Conservation (phyloP, 2,888 invertebrate genomes). For the Ernsta delagoae region DNA sequence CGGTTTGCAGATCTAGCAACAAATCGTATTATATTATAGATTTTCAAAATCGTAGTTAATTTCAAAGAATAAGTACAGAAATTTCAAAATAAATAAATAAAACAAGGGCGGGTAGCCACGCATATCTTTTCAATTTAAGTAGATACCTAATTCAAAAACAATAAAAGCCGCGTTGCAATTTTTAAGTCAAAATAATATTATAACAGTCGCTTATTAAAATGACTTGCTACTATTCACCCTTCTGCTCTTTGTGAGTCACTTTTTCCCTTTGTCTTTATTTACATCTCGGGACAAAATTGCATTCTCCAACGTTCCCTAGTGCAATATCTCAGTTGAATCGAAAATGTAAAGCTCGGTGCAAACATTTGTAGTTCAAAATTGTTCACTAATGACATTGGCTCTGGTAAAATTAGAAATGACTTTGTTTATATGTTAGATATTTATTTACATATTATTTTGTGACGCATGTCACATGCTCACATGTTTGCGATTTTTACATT, state of each 20-base stretch:
- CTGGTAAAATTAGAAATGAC: too few species aligned
- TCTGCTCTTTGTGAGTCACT: slow-evolving; percentile 19
- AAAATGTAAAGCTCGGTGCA: slow-evolving; percentile 18
- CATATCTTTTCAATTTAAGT: too few species aligned
- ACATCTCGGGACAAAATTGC: slow-evolving; percentile 35
- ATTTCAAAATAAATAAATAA: too few species aligned
- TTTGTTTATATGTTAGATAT: too few species aligned
- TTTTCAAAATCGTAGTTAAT: too few species aligned
- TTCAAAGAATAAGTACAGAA: too few species aligned
- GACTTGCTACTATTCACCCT: not conserved
- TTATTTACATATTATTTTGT: too few species aligned
- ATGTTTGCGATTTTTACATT: too few species aligned
- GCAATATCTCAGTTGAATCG: slow-evolving; percentile 29
- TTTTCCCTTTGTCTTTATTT: slow-evolving; percentile 34
- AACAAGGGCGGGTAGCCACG: too few species aligned
- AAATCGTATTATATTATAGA: too few species aligned
- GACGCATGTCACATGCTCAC: too few species aligned
- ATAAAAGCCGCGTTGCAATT: not conserved
- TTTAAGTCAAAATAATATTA: not conserved
- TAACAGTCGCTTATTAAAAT: slow-evolving; percentile 1
- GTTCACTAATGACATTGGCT: slow-evolving; percentile 10
- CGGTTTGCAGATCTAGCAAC: too few species aligned
- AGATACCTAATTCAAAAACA: not conserved
- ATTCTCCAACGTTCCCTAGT: slow-evolving; percentile 26
- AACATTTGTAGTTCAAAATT: slow-evolving; percentile 14